Evolutionary conservation across 23 tunicate species (phyloP), one percentile per base, ranked within the genome.

Genomic region (Ascidia mentula): DNA sequence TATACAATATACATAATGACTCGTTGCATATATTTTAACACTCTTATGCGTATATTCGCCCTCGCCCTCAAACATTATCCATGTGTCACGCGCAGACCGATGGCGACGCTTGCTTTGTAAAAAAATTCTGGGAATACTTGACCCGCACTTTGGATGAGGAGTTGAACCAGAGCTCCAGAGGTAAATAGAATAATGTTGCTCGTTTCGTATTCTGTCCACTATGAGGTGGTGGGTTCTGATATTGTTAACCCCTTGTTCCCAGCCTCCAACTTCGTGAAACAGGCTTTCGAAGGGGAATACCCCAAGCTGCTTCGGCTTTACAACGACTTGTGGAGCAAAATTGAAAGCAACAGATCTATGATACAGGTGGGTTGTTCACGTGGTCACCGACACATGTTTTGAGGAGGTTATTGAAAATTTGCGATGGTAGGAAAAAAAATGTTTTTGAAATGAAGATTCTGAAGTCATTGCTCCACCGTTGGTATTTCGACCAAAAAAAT

Each of bases 221-320:
- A n/a, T n/a, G n/a, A n/a, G n/a, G n/a, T n/a, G n/a, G n/a, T n/a
- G n/a, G n/a, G n/a, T n/a, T 26, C 32, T 70, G 32, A 70, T 22
- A 70, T 22, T 22, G 18, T 31, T 77, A 30, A 18, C 22, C 18
- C 20, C 31, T 79, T 35, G 69, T 24, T 82, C 79, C 4, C 80
- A 82, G 88, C 87, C 65, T 93, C 87, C 12, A 69, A 39, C 46
- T 77, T 69, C 28, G 84, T 84, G 31, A 86, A 76, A 60, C 90
- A 86, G 73, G 94, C 91, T 3, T 93, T 93, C 40, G 98, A 93
- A 84, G 93, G 93, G 74, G 99, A 96, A 91, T 96, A 80, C 60
- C 99, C 99, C 30, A 96, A 91, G 71, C 82, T 96, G 59, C 75
- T 96, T 13, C 85, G 88, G 33, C 77, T 96, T 15, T 79, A 72